phyloP scores from a whole-genome alignment of 2,797 vertebrate genomes.

The Sus cebifrons region DNA sequence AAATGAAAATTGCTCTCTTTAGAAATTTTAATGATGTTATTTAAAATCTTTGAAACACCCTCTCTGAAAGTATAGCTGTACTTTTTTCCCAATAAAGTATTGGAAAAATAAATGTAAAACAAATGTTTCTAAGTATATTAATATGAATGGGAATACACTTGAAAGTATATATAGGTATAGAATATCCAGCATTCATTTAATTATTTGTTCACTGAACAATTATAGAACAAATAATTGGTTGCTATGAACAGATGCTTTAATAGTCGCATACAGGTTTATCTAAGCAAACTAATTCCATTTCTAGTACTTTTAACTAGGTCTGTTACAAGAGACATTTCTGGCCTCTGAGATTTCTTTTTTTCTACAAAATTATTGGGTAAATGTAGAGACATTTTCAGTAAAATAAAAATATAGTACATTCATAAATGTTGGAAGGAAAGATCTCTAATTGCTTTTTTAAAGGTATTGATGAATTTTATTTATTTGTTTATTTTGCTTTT shows the following conservation, averaged over 20 bases:
- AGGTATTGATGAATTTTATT: neutral
- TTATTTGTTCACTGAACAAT: conserved; percentile 29
- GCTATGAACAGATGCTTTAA: neutral
- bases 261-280: conserved; percentile 4
- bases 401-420: conserved; percentile 46
- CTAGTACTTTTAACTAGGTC: neutral
- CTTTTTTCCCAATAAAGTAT: conserved; percentile 46
- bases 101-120: conserved; percentile 59
- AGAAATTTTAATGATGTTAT: conserved; percentile 53
- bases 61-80: conserved; percentile 53
- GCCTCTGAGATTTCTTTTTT: conserved; percentile 60
- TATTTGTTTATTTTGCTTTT: no score
- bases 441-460: neutral
- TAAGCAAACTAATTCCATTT: conserved; percentile 45
- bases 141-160: conserved; percentile 33
- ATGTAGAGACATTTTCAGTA: conserved; percentile 24
- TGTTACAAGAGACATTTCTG: conserved; percentile 40
- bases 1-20: conserved; percentile 52
- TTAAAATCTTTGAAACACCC: conserved; percentile 68
- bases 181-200: conserved; percentile 44
- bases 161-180: neutral
- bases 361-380: conserved; percentile 55
- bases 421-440: conserved; percentile 55
- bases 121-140: conserved; percentile 55
- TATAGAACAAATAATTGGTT: conserved; percentile 1